Base-by-base conservation (phyloP, 2,888 invertebrate species). In the Caenorhabditis sp. region DNA sequence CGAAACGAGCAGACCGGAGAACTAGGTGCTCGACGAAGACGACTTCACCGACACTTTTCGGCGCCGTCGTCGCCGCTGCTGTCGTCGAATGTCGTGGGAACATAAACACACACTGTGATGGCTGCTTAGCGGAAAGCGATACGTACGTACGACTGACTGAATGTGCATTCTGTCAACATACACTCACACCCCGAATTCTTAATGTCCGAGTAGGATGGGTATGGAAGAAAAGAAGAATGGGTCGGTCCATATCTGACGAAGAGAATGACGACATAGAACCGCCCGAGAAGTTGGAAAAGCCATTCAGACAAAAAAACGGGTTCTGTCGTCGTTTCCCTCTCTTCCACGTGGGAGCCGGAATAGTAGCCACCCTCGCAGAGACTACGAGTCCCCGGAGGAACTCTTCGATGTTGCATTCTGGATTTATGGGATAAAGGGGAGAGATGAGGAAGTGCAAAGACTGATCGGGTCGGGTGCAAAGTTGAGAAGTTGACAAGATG, bases 361-460 rank as follows among this genome's bases (percentile, higher is more conserved):
- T 40, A 47, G 32, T 40, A 28, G 51, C 65, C 74, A 65, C 74
- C 74, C 74, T 74, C 74, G 28, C 65, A 58, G 74, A 62, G 72
- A 74, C 74, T 58, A 74, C 74, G 74, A 74, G 55, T 67, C 74
- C 74, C 74, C 56, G 55, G 67, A 64, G 72, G 64, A 72, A 55
- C 44, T 32, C 18, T 32, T 2, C 11, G n/a, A 60, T 56, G 65
- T 65, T 65, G 58, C 65, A 72, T 44, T 55, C 44, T 24, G 35
- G 18, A 56, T 74, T 74, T 74, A 74, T 74, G 72, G 56, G 58
- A 65, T 64, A n/a, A n/a, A n/a, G n/a, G n/a, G n/a, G n/a, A n/a
- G 53, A 11, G 62, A 72, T 72, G 64, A 74, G 64, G 72, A 74
- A 74, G 65, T 64, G 58, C 70, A 62, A 70, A 47, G 47, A 32